A percentile compares a stretch with the other conserved stretches of the same genome.
phyloP scores from a whole-genome alignment of 1,140 invertebrate species.

The Bombus affinis region DNA sequence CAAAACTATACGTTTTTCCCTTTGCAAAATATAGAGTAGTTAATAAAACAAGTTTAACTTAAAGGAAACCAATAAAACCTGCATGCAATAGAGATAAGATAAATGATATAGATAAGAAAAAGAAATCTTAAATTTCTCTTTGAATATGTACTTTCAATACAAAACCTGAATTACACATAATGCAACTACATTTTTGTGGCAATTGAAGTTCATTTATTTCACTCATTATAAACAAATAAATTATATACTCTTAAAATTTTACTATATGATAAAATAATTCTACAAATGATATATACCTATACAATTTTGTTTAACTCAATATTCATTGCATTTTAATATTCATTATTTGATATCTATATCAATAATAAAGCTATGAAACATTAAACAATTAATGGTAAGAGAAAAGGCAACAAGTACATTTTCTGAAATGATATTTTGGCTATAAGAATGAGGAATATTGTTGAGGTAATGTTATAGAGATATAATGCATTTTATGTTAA shows the following conservation, averaged over 20 bases:
- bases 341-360: not conserved
- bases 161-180: not conserved
- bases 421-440: not conserved
- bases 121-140: conserved; percentile 9
- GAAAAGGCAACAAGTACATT: conserved; percentile 26
- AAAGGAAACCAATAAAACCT: not conserved
- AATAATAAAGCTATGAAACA: not conserved
- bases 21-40: not conserved
- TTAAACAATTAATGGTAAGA: conserved; percentile 4
- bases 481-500: not conserved
- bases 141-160: not conserved
- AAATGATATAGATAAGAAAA: conserved; percentile 48
- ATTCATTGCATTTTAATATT: not conserved
- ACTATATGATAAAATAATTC: not conserved
- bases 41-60: not conserved
- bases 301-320: not conserved
- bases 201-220: conserved; percentile 23
- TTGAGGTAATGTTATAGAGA: not conserved
- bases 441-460: conserved; percentile 1
- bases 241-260: not conserved
- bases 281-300: not conserved
- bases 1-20: not conserved
- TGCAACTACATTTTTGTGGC: not conserved
- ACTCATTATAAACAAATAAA: not conserved
- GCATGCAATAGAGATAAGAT: conserved; percentile 52